Conservation (phyloP, 2,888 invertebrate genomes). For the Azorinus chamasolen region DNA sequence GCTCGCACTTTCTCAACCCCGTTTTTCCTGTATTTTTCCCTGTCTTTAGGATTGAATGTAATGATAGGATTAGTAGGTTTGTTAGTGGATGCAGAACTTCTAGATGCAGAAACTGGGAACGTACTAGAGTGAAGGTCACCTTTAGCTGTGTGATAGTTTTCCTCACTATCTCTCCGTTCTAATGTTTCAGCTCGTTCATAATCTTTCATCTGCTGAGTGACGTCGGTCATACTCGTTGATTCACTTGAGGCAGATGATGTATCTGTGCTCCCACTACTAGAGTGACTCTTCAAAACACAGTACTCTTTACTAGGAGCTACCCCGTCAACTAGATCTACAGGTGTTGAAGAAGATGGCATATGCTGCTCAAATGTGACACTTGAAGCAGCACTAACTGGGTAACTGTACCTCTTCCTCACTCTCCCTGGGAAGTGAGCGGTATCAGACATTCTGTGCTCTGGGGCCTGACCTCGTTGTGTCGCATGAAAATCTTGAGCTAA, state of each 20-base stretch:
- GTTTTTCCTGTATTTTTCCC: slow-evolving; percentile 40
- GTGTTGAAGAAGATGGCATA: slow-evolving; percentile 7
- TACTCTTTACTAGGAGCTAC: too few relatives aligned
- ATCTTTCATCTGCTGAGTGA: slow-evolving; percentile 39
- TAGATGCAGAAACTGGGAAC: neutral
- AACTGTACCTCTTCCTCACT: slow-evolving; percentile 16
- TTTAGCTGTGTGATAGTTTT: slow-evolving; percentile 52
- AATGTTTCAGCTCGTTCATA: slow-evolving; percentile 61
- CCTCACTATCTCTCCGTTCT: slow-evolving; percentile 45
- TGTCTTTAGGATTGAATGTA: slow-evolving; percentile 61
- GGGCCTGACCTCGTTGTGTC: slow-evolving; percentile 69
- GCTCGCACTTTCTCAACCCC: slow-evolving; percentile 2
- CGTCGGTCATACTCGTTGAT: slow-evolving; percentile 47
- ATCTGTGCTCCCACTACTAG: slow-evolving; percentile 31
- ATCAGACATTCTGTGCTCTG: slow-evolving; percentile 52
- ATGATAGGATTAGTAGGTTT: slow-evolving; percentile 60
- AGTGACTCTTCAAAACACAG: too few relatives aligned
- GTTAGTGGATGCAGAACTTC: slow-evolving; percentile 39
- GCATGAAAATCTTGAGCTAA: slow-evolving; percentile 75
- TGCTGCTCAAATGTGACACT: slow-evolving; percentile 17
- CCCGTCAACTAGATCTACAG: neutral
- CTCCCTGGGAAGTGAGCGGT: slow-evolving; percentile 5
- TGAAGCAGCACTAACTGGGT: slow-evolving; percentile 30
- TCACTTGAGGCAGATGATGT: slow-evolving; percentile 57
- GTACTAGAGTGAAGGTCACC: slow-evolving; percentile 35